Base-by-base conservation (phyloP, 2,113 vertebrate species). In the Platanista minor region DNA sequence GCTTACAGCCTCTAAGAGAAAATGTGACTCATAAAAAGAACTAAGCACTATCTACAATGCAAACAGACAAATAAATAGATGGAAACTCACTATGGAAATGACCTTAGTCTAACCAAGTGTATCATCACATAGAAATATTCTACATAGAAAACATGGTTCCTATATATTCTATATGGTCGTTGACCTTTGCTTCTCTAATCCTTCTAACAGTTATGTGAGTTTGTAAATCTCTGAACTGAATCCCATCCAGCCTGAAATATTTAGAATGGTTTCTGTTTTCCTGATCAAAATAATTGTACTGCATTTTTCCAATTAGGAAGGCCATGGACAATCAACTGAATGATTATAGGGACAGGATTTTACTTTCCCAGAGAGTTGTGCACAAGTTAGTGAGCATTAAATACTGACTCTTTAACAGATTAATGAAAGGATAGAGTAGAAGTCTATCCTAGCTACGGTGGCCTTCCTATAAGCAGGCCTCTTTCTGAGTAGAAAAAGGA, bases 401-500 rank as follows among this genome's bases (percentile, higher is more conserved):
- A 72, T 71, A 69, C 36, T n/a, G 20, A 23, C 10, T 49, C 83
- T 25, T 77, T 83, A 67, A 86, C 36, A 27, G 39, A 57, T 77
- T 96, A 75, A 87, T 54, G 14, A 71, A 84, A 75, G 18, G 11
- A 92, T 21, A 23, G 33, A 82, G n/a, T 39, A 54, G 41, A 93
- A 11, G 12, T 41, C 39, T 67, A 17, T n/a, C 4, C 12, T 75
- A 66, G 20, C 39, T 94, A 46, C 71, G 13, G 57, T 87, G 36
- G 11, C 17, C 49, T 80, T 69, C n/a, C 57, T 69, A 4, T 5
- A 33, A 90, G 10, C 36, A 62, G 31, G n/a, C 49, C 10, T 86
- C 13, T 87, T 83, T 89, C 57, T 95, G 29, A 36, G 36, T 25
- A 97, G 66, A 90, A 62, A 95, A 92, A 84, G 74, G 17, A 86